These are phyloP conservation scores for chimpanzee (Pan troglodytes) DNA, from an alignment of 2,113 vertebrate genomes.

Conservation along the genomic window NHGRI_mPanTro3-v2.1_pri NC_072401.2:164701001-164701500, in stretches of 20 bases:
- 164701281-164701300: neutral
- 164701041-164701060: neutral
- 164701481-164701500: neutral
- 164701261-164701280: neutral
- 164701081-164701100: neutral
- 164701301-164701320: neutral
- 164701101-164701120: neutral
- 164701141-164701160: neutral
- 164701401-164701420: conserved; percentile 1
- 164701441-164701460: neutral
- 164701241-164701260: neutral
- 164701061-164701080: neutral
- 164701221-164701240: neutral
- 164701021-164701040: neutral
- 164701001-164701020: neutral
- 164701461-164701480: neutral
- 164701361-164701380: conserved; percentile 5
- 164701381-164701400: conserved; percentile 48
- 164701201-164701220: neutral
- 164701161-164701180: neutral
- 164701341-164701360: conserved; percentile 4
- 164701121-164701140: neutral
- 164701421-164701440: conserved; percentile 30
- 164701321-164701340: neutral
- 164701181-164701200: neutral